Percentiles rank a stretch among this genome's conserved stretches.
Conservation (phyloP, 2,113 vertebrate species). For the Scartelaos histophorus region DNA sequence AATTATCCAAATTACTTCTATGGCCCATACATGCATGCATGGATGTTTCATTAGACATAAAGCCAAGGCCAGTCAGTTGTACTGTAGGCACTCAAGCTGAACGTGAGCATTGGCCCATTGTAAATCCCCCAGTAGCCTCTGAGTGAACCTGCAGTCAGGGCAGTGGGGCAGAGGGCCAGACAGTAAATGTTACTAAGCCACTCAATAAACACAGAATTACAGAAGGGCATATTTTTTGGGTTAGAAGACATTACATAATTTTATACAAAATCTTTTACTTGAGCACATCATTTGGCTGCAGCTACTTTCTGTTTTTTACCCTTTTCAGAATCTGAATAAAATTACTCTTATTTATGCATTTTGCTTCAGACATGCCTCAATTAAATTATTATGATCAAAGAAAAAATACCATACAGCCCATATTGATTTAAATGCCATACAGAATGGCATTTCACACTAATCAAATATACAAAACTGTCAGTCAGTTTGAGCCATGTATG, state of each 20-base stretch:
- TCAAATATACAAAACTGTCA: background rate
- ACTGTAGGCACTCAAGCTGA: conserved; percentile 4
- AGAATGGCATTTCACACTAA: no score
- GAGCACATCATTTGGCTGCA: background rate
- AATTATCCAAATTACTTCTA: conserved; percentile 21
- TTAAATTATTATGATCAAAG: no score
- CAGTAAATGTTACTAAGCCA: background rate
- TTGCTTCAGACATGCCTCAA: no score
- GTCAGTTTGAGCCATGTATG: no score
- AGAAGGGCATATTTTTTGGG: background rate
- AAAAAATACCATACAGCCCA: no score
- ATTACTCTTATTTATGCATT: no score
- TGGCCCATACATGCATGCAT: conserved; percentile 17
- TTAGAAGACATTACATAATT: background rate
- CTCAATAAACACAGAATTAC: background rate
- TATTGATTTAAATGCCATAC: no score
- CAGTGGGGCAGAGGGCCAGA: conserved; percentile 1
- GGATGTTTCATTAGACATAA: conserved; percentile 33
- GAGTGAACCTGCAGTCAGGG: conserved; percentile 4
- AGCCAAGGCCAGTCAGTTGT: conserved; percentile 18
- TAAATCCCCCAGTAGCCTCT: conserved; percentile 17
- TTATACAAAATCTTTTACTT: background rate
- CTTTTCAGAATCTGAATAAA: no score
- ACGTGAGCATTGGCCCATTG: conserved; percentile 11
- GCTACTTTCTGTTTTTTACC: no score